Conservation (phyloP, 2,888 invertebrate species). For the Acronicta aceris region DNA sequence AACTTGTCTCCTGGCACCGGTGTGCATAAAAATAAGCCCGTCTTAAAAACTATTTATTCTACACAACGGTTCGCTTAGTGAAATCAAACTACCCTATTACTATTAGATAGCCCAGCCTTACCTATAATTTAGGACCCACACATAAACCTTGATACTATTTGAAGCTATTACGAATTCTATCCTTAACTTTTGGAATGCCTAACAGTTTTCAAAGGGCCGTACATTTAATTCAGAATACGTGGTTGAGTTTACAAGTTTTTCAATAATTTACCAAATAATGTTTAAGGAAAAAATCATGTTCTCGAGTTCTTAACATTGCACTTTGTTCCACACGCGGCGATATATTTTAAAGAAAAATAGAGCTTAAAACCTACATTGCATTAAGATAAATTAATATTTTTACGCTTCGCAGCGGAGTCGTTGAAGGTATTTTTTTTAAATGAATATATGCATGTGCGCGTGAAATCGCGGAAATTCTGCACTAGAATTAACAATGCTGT, state of each 20-base stretch:
- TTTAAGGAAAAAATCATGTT: neutral
- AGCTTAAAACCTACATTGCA: too few relatives aligned
- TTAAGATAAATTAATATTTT: too few relatives aligned
- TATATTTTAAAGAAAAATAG: too few relatives aligned
- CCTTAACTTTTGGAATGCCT: neutral
- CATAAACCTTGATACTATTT: neutral
- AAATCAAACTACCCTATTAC: constrained; percentile 6
- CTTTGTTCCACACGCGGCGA: too few relatives aligned
- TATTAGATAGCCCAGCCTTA: neutral
- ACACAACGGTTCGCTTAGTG: constrained; percentile 7
- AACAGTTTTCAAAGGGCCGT: neutral
- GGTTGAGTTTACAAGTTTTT: neutral
- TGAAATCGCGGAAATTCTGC: too few relatives aligned
- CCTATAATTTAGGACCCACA: neutral
- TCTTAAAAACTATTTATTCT: neutral
- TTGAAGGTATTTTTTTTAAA: too few relatives aligned
- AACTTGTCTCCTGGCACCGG: too few relatives aligned
- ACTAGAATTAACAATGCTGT: neutral
- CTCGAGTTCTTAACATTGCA: too few relatives aligned
- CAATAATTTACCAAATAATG: neutral
- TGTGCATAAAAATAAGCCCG: too few relatives aligned
- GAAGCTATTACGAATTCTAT: neutral
- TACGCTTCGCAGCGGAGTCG: too few relatives aligned
- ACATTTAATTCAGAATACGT: neutral
- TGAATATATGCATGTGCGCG: too few relatives aligned